Percentiles rank a stretch among this genome's conserved stretches.
phyloP scores from a whole-genome alignment of 2,113 vertebrate species.

The Sinocyclocheilus anshuiensis region DNA sequence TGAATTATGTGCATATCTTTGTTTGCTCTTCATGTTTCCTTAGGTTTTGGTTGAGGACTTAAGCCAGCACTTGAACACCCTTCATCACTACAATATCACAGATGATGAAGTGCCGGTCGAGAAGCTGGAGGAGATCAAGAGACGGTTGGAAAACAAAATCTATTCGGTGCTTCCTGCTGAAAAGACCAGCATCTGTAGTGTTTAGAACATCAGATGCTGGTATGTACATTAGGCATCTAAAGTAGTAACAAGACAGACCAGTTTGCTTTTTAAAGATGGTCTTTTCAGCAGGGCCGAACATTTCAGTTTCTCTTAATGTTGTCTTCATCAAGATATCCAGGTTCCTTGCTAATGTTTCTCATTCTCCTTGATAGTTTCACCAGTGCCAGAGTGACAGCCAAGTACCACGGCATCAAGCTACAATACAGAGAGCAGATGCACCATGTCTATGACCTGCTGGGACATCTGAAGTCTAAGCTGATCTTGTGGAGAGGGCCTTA shows the following conservation, averaged over 20 bases:
- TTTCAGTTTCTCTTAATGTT: background rate
- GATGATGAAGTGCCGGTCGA: constrained; percentile 74
- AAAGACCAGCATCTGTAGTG: background rate
- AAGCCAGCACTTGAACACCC: constrained; percentile 68
- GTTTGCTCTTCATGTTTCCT: background rate
- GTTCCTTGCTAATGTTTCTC: background rate
- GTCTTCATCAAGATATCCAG: background rate
- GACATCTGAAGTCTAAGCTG: constrained; percentile 71
- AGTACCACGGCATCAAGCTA: constrained; percentile 67
- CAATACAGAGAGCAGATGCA: constrained; percentile 76
- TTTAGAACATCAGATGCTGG: background rate
- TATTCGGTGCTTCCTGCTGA: background rate
- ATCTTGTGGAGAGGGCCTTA: constrained; percentile 76
- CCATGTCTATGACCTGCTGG: constrained; percentile 69
- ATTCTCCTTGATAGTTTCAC: constrained; percentile 56
- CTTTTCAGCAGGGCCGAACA: background rate
- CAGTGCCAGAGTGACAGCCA: constrained; percentile 57
- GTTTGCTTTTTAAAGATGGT: background rate
- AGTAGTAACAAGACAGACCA: background rate
- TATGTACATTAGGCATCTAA: background rate
- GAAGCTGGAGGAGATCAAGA: constrained; percentile 82
- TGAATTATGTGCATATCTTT: background rate
- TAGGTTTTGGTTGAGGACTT: constrained; percentile 75
- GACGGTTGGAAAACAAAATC: constrained; percentile 70
- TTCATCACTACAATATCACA: constrained; percentile 76